Conservation (phyloP, 2,113 vertebrate species). For the Hepsetus odoe region DNA sequence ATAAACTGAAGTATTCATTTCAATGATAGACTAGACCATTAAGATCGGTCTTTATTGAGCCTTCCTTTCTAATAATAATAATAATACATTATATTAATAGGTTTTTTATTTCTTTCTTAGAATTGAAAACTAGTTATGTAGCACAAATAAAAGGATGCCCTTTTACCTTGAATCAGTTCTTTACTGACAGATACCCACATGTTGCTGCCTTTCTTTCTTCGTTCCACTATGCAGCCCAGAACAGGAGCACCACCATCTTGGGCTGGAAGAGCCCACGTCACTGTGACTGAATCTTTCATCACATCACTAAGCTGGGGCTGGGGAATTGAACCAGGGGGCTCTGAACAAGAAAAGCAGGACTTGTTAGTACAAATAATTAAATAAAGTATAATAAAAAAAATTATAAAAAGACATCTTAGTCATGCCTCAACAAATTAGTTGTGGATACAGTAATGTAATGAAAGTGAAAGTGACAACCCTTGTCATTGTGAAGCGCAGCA, state of each 20-base stretch:
- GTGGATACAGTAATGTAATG: too few species aligned
- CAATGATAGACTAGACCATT: too few species aligned
- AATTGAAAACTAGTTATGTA: neutral
- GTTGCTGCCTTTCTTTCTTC: slow-evolving; percentile 72
- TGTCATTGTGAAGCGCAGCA: too few species aligned
- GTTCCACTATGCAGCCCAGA: slow-evolving; percentile 66
- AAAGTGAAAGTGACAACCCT: too few species aligned
- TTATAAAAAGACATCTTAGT: too few species aligned
- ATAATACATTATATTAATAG: too few species aligned
- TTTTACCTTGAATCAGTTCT: slow-evolving; percentile 72
- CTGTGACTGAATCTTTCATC: slow-evolving; percentile 69
- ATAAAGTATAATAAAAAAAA: neutral
- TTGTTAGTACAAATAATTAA: neutral
- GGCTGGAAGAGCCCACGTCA: slow-evolving; percentile 67
- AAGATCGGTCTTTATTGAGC: too few species aligned
- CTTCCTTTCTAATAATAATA: too few species aligned
- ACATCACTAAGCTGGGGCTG: slow-evolving; percentile 68
- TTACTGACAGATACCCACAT: slow-evolving; percentile 69
- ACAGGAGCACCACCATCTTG: slow-evolving; percentile 66
- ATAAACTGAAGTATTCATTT: too few species aligned
- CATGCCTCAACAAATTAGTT: too few species aligned
- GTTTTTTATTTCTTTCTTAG: neutral
- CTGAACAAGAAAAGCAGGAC: slow-evolving; percentile 22
- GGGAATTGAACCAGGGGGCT: slow-evolving; percentile 57
- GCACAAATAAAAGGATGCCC: neutral